Conservation (phyloP, 2,888 invertebrate species). For the Rutpela maculata region DNA sequence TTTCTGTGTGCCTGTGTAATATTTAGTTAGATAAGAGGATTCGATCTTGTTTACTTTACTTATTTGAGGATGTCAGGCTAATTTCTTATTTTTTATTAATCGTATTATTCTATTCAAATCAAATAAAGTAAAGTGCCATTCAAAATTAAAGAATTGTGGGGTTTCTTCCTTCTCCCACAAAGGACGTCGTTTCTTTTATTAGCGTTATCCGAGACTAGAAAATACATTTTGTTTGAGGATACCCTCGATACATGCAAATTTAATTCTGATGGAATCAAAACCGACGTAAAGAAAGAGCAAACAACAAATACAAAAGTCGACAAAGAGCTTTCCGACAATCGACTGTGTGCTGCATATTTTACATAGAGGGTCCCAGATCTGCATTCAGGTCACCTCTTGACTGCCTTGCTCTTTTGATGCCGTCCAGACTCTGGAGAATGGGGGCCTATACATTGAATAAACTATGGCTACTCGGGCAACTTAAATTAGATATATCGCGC, state of each 20-base stretch:
- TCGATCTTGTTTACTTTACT: no score
- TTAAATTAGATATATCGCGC: slow-evolving; percentile 51
- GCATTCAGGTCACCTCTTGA: slow-evolving; percentile 72
- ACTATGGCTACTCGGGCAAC: slow-evolving; percentile 55
- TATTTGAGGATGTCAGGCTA: neutral
- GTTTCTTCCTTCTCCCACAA: slow-evolving; percentile 28
- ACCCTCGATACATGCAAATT: slow-evolving; percentile 68
- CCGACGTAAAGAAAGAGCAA: slow-evolving; percentile 67
- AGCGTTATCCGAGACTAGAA: slow-evolving; percentile 48
- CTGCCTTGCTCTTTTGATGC: slow-evolving; percentile 72
- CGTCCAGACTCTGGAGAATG: slow-evolving; percentile 51
- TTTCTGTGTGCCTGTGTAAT: no score
- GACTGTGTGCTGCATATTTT: slow-evolving; percentile 70
- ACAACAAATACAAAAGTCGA: slow-evolving; percentile 67
- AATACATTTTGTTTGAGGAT: slow-evolving; percentile 54
- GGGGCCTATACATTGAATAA: slow-evolving; percentile 54
- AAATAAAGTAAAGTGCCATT: slow-evolving; percentile 21
- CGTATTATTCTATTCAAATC: slow-evolving; percentile 14
- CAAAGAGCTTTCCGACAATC: slow-evolving; percentile 64
- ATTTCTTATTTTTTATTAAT: neutral
- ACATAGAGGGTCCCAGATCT: slow-evolving; percentile 68
- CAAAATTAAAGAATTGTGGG: slow-evolving; percentile 23
- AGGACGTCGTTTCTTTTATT: slow-evolving; percentile 50
- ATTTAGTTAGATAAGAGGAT: no score
- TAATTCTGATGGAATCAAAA: slow-evolving; percentile 69